Percentiles rank a stretch among this genome's conserved stretches.
Evolutionary conservation across 2,888 invertebrate species (phyloP).

Genomic region (Agrenia bidenticulata): DNA sequence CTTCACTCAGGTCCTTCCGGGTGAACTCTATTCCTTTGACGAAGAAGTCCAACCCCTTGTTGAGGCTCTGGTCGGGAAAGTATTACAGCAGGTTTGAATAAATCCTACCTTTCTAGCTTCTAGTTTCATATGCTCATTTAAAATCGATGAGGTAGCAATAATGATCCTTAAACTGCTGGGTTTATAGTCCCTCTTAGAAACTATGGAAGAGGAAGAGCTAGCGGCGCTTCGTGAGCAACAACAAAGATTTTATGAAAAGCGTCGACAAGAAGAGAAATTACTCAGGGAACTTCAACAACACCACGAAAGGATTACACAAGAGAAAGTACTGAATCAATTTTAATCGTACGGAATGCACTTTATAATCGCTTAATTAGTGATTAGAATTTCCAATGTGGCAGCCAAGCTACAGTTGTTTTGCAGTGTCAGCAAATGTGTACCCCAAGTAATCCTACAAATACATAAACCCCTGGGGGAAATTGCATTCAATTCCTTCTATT

Average conservation of each 20-base stretch:
- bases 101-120: too few relatives aligned
- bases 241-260: conserved; percentile 68
- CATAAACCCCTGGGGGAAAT: too few relatives aligned
- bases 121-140: neutral
- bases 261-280: conserved; percentile 81
- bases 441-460: too few relatives aligned
- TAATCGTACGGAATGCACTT: neutral
- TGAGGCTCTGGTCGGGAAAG: conserved; percentile 84
- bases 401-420: too few relatives aligned
- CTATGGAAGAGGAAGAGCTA: conserved; percentile 78
- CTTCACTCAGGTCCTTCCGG: conserved; percentile 83
- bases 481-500: too few relatives aligned
- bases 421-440: too few relatives aligned
- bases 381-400: too few relatives aligned
- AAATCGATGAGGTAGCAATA: conserved; percentile 2
- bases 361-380: too few relatives aligned
- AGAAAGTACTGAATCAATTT: conserved; percentile 33
- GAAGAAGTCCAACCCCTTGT: conserved; percentile 85
- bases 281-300: conserved; percentile 76
- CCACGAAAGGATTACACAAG: conserved; percentile 58
- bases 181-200: conserved; percentile 43
- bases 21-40: conserved; percentile 90
- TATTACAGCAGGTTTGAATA: conserved; percentile 75
- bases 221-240: conserved; percentile 77
- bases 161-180: neutral